These are phyloP conservation scores for Nezara viridula DNA, from an alignment of 2,888 invertebrate genomes.

Conservation along the genomic window DNA sequence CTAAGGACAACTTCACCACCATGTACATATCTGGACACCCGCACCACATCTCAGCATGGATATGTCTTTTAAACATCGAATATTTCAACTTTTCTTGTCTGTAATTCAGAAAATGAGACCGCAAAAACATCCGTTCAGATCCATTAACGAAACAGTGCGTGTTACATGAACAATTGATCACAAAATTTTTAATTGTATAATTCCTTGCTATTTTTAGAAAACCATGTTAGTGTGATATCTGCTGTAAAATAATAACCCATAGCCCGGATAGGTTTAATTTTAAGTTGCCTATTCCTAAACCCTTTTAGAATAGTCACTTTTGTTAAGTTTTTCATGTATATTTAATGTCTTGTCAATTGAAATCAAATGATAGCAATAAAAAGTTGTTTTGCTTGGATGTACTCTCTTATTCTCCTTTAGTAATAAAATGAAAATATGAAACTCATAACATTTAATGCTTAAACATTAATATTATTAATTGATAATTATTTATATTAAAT, in stretches of 20 bases:
- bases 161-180: neutral
- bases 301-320: slow-evolving; percentile 25
- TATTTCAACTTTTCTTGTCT: neutral
- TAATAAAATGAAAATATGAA: no score
- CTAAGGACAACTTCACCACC: neutral
- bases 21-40: slow-evolving; percentile 19
- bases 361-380: slow-evolving; percentile 13
- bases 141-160: neutral
- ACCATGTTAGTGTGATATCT: neutral
- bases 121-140: neutral
- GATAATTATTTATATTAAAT: no score
- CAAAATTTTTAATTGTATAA: slow-evolving; percentile 31
- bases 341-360: slow-evolving; percentile 8
- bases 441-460: no score
- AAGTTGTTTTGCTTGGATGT: neutral
- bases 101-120: neutral
- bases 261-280: neutral
- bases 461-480: no score
- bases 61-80: neutral
- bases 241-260: slow-evolving; percentile 4
- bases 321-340: neutral
- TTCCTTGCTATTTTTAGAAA: slow-evolving; percentile 24
- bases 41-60: neutral
- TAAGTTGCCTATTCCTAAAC: slow-evolving; percentile 18
- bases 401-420: neutral